Evolutionary conservation across 1,140 invertebrate species (phyloP).

Genomic region (Formica selysi): DNA sequence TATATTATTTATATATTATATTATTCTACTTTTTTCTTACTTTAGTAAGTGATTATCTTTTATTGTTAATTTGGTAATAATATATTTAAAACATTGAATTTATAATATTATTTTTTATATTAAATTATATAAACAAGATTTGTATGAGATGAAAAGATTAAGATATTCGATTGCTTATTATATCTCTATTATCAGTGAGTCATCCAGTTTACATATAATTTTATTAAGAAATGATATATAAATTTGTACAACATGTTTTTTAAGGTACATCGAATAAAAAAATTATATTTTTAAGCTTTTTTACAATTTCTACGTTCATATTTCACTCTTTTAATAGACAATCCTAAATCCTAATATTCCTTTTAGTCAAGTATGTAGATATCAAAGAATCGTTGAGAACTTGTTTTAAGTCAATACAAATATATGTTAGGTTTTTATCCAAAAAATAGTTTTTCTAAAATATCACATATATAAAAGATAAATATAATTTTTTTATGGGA

Average conservation of each 20-base stretch:
- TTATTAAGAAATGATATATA: slow-evolving; percentile 29
- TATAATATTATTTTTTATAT: too few relatives aligned
- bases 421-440: background rate
- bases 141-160: too few relatives aligned
- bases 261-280: slow-evolving; percentile 73
- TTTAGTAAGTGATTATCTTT: background rate
- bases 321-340: background rate
- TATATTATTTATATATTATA: background rate
- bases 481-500: background rate
- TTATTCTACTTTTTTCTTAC: background rate
- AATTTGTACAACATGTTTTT: slow-evolving; percentile 28
- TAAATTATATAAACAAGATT: background rate
- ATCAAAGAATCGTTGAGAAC: too few relatives aligned
- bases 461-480: background rate
- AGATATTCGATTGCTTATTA: background rate
- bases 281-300: slow-evolving; percentile 74
- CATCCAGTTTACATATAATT: too few relatives aligned
- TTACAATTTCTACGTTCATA: background rate
- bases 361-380: background rate
- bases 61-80: background rate
- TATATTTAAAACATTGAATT: too few relatives aligned
- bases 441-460: background rate
- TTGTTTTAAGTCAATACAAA: too few relatives aligned
- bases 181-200: background rate
- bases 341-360: slow-evolving; percentile 2